Evolutionary conservation across 1,140 invertebrate genomes (phyloP).

Genomic region (Glomeris maerens): DNA sequence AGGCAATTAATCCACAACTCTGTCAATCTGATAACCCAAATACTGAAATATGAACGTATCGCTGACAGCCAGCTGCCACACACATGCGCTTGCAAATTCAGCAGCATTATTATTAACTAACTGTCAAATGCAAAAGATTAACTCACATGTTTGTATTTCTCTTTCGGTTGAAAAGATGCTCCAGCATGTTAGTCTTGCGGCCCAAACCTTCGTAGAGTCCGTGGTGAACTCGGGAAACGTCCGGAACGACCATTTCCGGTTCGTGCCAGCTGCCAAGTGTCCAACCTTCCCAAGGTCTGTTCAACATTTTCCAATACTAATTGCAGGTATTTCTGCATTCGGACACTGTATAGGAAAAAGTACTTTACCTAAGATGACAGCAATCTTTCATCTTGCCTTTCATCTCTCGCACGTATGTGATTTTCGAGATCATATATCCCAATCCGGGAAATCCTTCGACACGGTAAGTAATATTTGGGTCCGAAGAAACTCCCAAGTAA

Average conservation of each 20-base stretch:
- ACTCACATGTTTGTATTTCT: background rate
- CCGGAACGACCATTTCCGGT: background rate
- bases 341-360: background rate
- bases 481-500: slow-evolving; percentile 25
- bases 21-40: background rate
- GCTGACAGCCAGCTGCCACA: too few relatives aligned
- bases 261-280: background rate
- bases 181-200: background rate
- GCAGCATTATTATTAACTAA: too few relatives aligned
- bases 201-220: background rate
- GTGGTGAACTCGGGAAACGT: background rate
- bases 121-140: background rate
- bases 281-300: background rate
- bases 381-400: background rate
- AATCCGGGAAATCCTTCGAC: slow-evolving; percentile 28
- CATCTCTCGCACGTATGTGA: background rate
- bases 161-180: background rate
- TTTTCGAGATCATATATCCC: slow-evolving; percentile 23
- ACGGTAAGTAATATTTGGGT: slow-evolving; percentile 23
- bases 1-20: background rate
- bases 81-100: too few relatives aligned
- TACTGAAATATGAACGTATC: too few relatives aligned
- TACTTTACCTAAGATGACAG: background rate
- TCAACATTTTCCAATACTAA: background rate
- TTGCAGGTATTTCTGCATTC: background rate